Conservation (phyloP, 2,113 vertebrate species). For the Leptobrachium ailaonicum region DNA sequence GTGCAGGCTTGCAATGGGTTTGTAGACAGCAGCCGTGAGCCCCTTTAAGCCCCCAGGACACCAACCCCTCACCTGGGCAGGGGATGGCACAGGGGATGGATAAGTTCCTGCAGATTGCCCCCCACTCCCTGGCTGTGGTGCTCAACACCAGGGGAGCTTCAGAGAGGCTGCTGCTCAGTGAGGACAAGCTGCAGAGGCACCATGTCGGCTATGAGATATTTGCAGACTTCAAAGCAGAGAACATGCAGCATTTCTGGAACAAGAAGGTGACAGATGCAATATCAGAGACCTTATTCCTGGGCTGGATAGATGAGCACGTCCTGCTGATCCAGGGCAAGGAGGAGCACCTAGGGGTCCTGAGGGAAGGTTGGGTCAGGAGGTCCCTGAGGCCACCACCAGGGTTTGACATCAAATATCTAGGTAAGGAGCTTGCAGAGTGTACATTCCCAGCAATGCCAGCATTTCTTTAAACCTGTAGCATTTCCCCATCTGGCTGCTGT, state of each 20-base stretch:
- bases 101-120: constrained; percentile 87
- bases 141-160: constrained; percentile 68
- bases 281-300: constrained; percentile 91
- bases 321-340: constrained; percentile 93
- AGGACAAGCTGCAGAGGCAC: constrained; percentile 75
- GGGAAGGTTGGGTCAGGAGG: constrained; percentile 90
- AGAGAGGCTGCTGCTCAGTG: constrained; percentile 54
- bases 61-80: neutral
- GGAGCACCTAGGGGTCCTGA: constrained; percentile 89
- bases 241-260: constrained; percentile 93
- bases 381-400: constrained; percentile 87
- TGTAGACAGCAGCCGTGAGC: neutral
- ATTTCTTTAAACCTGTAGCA: neutral
- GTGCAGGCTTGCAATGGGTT: neutral
- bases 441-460: neutral
- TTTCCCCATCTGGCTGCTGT: neutral
- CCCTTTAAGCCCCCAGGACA: neutral
- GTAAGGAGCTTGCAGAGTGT: constrained; percentile 65
- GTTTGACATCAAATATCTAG: constrained; percentile 91
- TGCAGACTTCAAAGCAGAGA: constrained; percentile 93
- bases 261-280: constrained; percentile 85
- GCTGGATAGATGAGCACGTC: constrained; percentile 96
- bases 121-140: constrained; percentile 91
- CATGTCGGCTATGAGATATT: constrained; percentile 94
- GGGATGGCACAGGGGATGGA: constrained; percentile 69